Conservation (phyloP, 2,113 vertebrate genomes). For the Gnathonemus longibarbis region DNA sequence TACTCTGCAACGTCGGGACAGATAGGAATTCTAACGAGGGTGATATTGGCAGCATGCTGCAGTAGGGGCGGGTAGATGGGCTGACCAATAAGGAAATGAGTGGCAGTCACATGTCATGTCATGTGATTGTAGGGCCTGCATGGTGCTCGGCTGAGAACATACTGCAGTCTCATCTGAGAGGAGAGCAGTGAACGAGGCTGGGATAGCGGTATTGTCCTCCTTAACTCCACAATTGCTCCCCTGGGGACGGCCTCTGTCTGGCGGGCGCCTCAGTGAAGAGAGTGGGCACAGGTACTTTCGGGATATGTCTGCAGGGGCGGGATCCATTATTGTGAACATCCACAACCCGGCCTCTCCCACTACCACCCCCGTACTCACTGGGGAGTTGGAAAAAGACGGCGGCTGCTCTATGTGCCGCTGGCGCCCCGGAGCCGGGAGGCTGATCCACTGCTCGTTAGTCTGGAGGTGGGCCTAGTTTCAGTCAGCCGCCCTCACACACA, state of each 20-base stretch:
- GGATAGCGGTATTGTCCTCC: conserved; percentile 16
- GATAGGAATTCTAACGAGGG: neutral
- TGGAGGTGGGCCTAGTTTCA: neutral
- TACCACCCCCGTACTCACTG: conserved; percentile 28
- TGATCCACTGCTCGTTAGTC: neutral
- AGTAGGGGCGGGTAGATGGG: conserved; percentile 24
- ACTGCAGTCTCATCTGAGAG: conserved; percentile 46
- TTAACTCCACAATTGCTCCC: conserved; percentile 25
- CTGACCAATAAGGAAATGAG: conserved; percentile 49
- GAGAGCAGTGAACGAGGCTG: conserved; percentile 48
- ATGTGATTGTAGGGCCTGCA: conserved; percentile 42
- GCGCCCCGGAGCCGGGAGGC: neutral
- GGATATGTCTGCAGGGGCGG: conserved; percentile 31
- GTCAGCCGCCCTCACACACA: conserved; percentile 17
- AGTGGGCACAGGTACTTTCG: conserved; percentile 40
- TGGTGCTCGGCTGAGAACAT: conserved; percentile 54
- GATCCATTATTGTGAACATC: neutral
- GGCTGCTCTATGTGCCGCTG: neutral
- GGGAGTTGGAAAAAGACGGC: neutral
- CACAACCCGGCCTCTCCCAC: conserved; percentile 33
- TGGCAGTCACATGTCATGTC: conserved; percentile 33
- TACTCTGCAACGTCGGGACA: neutral
- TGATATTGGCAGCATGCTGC: neutral
- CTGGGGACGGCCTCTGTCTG: conserved; percentile 26
- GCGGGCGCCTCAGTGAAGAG: conserved; percentile 44